These are phyloP conservation scores for Nezara viridula DNA, from an alignment of 2,888 invertebrate species.

Conservation along the genomic window DNA sequence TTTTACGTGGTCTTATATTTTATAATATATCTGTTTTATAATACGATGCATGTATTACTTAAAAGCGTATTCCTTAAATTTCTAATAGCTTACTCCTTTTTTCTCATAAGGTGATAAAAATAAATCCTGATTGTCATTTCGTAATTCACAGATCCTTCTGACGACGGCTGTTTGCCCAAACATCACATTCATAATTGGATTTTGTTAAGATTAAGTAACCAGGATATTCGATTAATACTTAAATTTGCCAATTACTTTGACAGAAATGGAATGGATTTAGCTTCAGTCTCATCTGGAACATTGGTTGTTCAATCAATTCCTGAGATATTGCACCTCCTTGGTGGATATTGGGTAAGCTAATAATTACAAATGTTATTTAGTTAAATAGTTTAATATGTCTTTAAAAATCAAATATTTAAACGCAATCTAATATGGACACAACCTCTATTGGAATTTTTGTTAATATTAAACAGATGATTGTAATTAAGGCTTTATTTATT, in stretches of 20 bases:
- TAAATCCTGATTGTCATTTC: neutral
- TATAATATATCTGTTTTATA: too few species aligned
- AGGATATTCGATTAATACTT: neutral
- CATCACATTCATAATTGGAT: neutral
- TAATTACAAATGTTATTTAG: neutral
- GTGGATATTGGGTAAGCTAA: neutral
- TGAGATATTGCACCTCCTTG: neutral
- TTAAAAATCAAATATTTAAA: neutral
- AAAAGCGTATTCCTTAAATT: too few species aligned
- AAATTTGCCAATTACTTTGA: neutral
- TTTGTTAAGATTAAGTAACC: neutral
- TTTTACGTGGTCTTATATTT: too few species aligned
- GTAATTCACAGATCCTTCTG: neutral
- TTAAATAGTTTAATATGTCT: neutral
- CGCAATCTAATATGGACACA: neutral
- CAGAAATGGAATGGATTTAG: neutral
- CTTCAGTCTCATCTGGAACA: neutral
- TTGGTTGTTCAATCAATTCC: neutral
- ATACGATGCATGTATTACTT: too few species aligned
- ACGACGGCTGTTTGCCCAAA: neutral
- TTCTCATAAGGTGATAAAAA: neutral
- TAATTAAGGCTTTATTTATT: too few species aligned
- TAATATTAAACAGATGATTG: neutral
- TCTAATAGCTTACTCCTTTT: too few species aligned
- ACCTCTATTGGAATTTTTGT: neutral